Conservation (phyloP, 2,797 vertebrate genomes). For the Morelia viridis region DNA sequence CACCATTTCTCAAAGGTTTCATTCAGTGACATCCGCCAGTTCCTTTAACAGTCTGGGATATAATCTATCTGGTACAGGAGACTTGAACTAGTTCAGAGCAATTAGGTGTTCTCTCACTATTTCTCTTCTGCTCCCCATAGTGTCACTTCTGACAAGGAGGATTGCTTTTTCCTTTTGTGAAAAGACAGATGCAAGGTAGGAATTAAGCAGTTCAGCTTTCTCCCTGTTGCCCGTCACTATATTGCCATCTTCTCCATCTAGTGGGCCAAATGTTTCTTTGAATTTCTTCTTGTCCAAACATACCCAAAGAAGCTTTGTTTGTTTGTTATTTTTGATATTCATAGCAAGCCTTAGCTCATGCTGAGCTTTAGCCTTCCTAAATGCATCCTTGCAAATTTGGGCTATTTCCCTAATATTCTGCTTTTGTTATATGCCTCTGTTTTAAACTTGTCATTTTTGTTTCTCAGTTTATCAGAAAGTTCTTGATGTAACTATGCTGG, state of each 20-base stretch:
- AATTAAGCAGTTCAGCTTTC: not conserved
- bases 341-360: not conserved
- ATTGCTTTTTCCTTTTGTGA: not conserved
- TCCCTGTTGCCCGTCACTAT: not conserved
- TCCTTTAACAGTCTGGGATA: not conserved
- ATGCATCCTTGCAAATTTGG: not conserved
- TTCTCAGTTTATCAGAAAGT: too few species aligned
- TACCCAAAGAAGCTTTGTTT: not conserved
- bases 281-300: not conserved
- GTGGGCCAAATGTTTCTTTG: not conserved
- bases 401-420: not conserved
- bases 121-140: not conserved
- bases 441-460: too few species aligned
- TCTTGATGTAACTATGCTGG: too few species aligned
- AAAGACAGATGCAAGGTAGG: not conserved
- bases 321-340: not conserved
- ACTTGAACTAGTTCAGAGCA: not conserved
- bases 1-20: not conserved
- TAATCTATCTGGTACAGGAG: not conserved
- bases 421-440: not conserved
- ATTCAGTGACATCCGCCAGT: not conserved
- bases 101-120: not conserved
- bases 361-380: not conserved
- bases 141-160: not conserved
- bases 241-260: not conserved